Evolutionary conservation across 2,797 vertebrate genomes (phyloP), one percentile per base, ranked within the genome.

Genomic region (Pantherophis alleghaniensis): DNA sequence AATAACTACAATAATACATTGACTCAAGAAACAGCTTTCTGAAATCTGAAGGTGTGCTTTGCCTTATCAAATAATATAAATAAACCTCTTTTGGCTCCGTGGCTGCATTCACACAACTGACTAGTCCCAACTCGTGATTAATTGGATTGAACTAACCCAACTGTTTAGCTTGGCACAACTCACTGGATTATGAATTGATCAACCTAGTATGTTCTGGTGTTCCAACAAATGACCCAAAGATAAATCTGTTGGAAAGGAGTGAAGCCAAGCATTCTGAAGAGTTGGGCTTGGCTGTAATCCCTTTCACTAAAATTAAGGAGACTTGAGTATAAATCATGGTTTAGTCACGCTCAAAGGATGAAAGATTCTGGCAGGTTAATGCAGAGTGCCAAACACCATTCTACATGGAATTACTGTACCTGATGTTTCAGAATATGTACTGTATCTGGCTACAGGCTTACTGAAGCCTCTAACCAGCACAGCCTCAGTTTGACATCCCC

Each of bases 1-100:
- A 94, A 22, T 94, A 83, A 47, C 74, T 0, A 53, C 18, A 89
- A 7, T 51, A 20, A 96, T 95, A 96, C 94, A 95, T 95, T 53
- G 86, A 95, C 95, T 37, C 1, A 95, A 93, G 95, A 93, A 96
- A 47, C 42, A 32, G 32, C n/a, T 22, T 3, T 57, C 32, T 20
- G 24, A 59, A 16, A 22, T 51, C 87, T 56, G 51, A 66, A 56
- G 3, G 14, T 88, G 13, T 57, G 32, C 18, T 18, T 59, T 51
- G 2, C 28, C 37, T 47, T 47, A 18, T 37, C 32, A 79, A 20
- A 47, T 47, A 20, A 47, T 47, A 83, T 24, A 47, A 42, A 79
- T 22, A 79, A 79, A 20, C 7, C 3, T 79, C 37, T 47, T 83
- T 12, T 47, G 20, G 20, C 9, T 79, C 74, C 9, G 3, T 83